These are phyloP conservation scores for Semnornis frantzii DNA, from an alignment of 2,113 vertebrate species.

Conservation along the genomic window DNA sequence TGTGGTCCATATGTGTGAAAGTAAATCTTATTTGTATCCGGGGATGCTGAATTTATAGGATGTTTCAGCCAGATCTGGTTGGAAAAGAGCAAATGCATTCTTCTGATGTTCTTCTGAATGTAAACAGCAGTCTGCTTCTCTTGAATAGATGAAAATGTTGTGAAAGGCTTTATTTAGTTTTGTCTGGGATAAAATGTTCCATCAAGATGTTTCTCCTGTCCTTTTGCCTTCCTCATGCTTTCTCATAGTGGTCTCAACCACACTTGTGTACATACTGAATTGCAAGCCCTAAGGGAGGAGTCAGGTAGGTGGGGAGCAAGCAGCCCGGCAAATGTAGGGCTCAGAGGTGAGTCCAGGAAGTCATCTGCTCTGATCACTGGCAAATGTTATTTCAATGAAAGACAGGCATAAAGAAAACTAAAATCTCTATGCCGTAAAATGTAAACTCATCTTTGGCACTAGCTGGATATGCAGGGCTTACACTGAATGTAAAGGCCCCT, in stretches of 20 bases:
- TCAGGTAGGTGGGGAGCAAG: not conserved
- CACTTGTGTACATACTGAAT: not conserved
- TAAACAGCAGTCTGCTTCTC: not conserved
- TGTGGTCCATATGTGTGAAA: not conserved
- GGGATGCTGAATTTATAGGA: not conserved
- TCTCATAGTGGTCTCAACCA: not conserved
- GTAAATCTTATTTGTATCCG: not conserved
- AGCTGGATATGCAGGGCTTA: not conserved
- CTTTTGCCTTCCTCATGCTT: not conserved
- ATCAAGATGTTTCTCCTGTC: not conserved
- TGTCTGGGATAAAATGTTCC: not conserved
- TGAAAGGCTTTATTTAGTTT: not conserved
- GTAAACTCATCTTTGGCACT: not conserved
- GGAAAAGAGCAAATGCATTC: not conserved
- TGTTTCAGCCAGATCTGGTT: not conserved
- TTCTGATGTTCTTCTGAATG: not conserved
- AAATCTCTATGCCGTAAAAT: not conserved
- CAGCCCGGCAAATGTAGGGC: rapidly evolving
- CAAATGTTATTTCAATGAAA: not conserved
- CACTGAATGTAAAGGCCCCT: not conserved
- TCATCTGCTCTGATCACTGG: not conserved
- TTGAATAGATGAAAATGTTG: not conserved
- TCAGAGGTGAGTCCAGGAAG: not conserved
- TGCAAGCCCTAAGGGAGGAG: not conserved
- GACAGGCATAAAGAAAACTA: not conserved